A percentile compares a stretch with the other conserved stretches of the same genome.
phyloP scores from a whole-genome alignment of 2,113 vertebrate genomes.

The Phaethornis superciliosus region DNA sequence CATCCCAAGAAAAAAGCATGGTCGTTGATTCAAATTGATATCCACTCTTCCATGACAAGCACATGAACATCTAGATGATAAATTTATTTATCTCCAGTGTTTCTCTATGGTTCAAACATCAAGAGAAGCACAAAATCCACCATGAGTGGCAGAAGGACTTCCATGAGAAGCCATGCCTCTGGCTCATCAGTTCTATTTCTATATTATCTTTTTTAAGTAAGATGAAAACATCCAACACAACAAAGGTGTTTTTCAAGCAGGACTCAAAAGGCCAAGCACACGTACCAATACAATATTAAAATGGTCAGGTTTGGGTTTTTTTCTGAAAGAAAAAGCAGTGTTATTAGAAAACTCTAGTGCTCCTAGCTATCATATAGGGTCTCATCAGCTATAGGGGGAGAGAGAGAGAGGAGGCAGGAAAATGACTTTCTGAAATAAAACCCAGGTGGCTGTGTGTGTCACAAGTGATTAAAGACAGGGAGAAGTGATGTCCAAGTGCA shows the following conservation, averaged over 20 bases:
- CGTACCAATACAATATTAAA: not conserved
- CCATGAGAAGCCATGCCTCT: not conserved
- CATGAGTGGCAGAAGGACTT: not conserved
- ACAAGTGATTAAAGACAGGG: fast-evolving
- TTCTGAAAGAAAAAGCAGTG: not conserved
- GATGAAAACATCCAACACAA: not conserved
- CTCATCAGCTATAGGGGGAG: too few relatives aligned
- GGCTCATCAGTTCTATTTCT: not conserved
- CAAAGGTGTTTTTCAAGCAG: not conserved
- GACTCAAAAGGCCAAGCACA: not conserved
- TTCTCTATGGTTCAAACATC: not conserved
- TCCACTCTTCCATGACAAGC: not conserved
- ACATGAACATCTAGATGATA: not conserved
- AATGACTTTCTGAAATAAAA: not conserved
- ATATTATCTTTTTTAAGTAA: not conserved
- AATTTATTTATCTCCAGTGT: not conserved
- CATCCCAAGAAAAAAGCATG: not conserved
- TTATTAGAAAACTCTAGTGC: not conserved
- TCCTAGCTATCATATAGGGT: not conserved
- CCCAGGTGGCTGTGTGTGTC: not conserved
- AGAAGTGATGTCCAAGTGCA: not conserved
- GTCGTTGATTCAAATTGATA: not conserved
- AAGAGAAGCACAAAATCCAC: not conserved
- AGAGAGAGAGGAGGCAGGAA: not conserved
- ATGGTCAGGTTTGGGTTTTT: not conserved